These are phyloP conservation scores for Drosophila triauraria DNA, from an alignment of 1,140 invertebrate species.

Conservation along the genomic window DNA sequence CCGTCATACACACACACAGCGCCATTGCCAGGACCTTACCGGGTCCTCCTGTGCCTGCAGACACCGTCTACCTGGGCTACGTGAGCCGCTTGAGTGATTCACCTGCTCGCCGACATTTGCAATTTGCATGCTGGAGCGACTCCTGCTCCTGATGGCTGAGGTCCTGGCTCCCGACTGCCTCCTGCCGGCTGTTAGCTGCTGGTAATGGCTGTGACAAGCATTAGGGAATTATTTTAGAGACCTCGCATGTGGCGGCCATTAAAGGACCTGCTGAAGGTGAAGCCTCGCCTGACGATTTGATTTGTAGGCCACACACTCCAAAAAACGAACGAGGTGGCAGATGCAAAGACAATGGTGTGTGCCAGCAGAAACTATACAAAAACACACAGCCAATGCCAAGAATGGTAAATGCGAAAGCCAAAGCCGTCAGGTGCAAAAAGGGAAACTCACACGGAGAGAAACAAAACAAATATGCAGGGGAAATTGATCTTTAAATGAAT, in stretches of 20 bases:
- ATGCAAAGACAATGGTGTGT: constrained; percentile 19
- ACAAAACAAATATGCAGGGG: fast-evolving
- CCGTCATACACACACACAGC: constrained; percentile 1
- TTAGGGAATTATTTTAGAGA: constrained; percentile 60
- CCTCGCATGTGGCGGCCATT: constrained; percentile 64
- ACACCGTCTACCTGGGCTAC: constrained; percentile 45
- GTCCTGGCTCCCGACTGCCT: constrained; percentile 8
- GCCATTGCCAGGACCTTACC: not conserved
- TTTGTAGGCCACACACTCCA: constrained; percentile 42
- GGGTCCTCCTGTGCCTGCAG: constrained; percentile 6
- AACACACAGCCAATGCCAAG: constrained; percentile 36
- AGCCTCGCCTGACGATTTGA: constrained; percentile 60
- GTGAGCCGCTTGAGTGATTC: constrained; percentile 61
- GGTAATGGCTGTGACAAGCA: constrained; percentile 62
- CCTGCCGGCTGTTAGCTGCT: constrained; percentile 36
- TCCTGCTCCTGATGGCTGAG: constrained; percentile 26
- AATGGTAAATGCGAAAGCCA: constrained; percentile 33
- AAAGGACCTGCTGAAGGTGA: constrained; percentile 54
- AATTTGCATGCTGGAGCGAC: constrained; percentile 51
- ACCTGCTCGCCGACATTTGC: constrained; percentile 58
- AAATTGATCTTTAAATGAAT: not conserved
- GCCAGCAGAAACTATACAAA: constrained; percentile 20
- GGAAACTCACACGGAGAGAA: not conserved
- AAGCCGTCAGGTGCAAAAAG: constrained; percentile 68
- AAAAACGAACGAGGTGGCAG: constrained; percentile 12